Evolutionary conservation across 2,888 invertebrate genomes (phyloP).

Genomic region (Cinara cedri): DNA sequence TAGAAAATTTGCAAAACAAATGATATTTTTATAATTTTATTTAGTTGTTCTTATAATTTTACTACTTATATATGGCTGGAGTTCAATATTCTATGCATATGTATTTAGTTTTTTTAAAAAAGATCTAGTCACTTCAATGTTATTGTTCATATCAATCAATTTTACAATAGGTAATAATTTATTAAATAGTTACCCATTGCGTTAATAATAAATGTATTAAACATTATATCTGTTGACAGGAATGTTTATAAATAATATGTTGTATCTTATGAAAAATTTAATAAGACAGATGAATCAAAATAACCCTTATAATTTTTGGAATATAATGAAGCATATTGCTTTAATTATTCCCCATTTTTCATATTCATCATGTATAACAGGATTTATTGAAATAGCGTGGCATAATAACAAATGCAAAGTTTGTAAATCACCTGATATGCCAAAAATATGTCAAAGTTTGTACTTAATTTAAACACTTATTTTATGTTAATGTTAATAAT

Average conservation of each 20-base stretch:
- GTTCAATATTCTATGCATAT: slow-evolving; percentile 73
- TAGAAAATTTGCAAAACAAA: no score
- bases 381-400: slow-evolving; percentile 25
- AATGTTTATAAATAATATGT: not conserved
- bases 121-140: slow-evolving; percentile 65
- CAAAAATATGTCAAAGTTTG: slow-evolving; percentile 14
- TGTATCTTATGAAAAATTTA: not conserved
- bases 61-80: slow-evolving; percentile 64
- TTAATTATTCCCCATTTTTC: slow-evolving; percentile 55
- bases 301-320: slow-evolving; percentile 5
- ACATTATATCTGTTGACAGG: slow-evolving; percentile 16
- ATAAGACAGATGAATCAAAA: not conserved
- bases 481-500: no score
- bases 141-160: slow-evolving; percentile 63
- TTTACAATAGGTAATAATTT: slow-evolving; percentile 63
- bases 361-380: slow-evolving; percentile 29
- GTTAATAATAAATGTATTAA: not conserved
- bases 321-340: slow-evolving; percentile 22
- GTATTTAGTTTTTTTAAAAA: slow-evolving; percentile 66
- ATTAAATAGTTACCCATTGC: not conserved
- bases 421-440: not conserved
- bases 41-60: slow-evolving; percentile 32
- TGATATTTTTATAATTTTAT: not conserved
- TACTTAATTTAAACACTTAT: not conserved
- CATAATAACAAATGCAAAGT: slow-evolving; percentile 31